Percentiles rank a stretch among this genome's conserved stretches.
Conservation (phyloP, 2,113 vertebrate species). For the Probosciger aterrimus region DNA sequence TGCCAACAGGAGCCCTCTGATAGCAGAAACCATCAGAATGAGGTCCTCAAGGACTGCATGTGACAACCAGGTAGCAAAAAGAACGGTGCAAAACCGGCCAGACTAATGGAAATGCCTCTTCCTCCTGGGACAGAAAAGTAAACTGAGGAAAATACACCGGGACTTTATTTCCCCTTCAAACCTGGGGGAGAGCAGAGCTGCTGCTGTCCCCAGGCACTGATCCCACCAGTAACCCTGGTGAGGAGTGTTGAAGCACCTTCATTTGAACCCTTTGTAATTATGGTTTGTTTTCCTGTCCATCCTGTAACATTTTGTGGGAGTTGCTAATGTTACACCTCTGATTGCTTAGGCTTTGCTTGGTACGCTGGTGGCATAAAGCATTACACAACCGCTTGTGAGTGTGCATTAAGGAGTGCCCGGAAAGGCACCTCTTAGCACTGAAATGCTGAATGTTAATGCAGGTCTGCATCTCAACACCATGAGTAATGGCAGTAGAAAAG, state of each 20-base stretch:
- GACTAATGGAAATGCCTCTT: background rate
- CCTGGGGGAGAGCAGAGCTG: background rate
- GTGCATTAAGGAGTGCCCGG: background rate
- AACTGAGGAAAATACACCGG: background rate
- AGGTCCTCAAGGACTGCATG: background rate
- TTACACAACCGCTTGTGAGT: background rate
- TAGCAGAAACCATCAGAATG: background rate
- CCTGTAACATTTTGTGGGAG: background rate
- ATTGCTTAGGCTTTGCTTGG: background rate
- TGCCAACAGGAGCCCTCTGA: background rate
- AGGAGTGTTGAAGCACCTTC: background rate
- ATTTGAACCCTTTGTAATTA: background rate
- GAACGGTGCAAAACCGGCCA: background rate
- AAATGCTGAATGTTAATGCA: background rate
- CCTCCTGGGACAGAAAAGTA: background rate
- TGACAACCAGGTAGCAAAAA: background rate
- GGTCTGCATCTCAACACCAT: background rate
- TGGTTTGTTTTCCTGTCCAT: background rate
- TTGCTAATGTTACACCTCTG: background rate
- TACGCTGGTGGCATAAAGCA: background rate
- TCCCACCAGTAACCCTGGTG: background rate
- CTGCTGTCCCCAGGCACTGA: background rate
- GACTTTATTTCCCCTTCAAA: background rate
- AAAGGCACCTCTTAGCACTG: background rate
- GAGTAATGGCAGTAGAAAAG: background rate